These are phyloP conservation scores for Cassiopea xamachana DNA, from an alignment of 30 jellyfish, hydroid and myxozoan species.

Conservation along the genomic window DNA sequence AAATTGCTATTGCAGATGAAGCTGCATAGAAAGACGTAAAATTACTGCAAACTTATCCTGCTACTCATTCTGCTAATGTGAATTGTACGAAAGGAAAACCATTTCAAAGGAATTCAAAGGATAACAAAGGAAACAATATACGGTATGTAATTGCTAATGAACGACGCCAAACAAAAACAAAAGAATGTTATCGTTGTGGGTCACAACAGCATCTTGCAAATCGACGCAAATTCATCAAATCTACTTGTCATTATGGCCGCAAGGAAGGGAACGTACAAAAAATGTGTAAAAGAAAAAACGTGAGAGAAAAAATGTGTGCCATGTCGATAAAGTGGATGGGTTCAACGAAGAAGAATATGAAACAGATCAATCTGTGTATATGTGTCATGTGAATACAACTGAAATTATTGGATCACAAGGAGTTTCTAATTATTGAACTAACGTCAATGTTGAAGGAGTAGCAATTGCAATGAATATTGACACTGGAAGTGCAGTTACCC, in stretches of 20 bases:
- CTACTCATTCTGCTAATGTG: too few species aligned
- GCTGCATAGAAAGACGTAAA: too few species aligned
- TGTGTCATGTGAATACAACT: slow-evolving; percentile 38
- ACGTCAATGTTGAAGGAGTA: slow-evolving; percentile 21
- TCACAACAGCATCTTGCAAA: slow-evolving; percentile 47
- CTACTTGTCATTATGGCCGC: slow-evolving; percentile 41
- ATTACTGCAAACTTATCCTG: too few species aligned
- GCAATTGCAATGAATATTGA: slow-evolving; percentile 22
- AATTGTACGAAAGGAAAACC: too few species aligned
- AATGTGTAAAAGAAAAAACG: slow-evolving; percentile 24
- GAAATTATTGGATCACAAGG: background rate
- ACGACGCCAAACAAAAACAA: slow-evolving; percentile 5
- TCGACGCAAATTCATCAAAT: slow-evolving; percentile 43
- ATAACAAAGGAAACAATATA: too few species aligned
- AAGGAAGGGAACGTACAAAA: slow-evolving; percentile 58
- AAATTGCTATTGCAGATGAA: too few species aligned
- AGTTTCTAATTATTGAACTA: background rate
- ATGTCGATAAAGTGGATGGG: slow-evolving; percentile 40
- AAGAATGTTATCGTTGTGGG: slow-evolving; percentile 54
- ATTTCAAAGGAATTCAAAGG: too few species aligned
- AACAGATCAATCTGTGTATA: slow-evolving; percentile 32
- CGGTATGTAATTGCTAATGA: background rate
- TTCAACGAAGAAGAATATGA: slow-evolving; percentile 38
- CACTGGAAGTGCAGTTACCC: slow-evolving; percentile 48
- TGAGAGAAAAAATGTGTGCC: slow-evolving; percentile 20